These are phyloP conservation scores for Napeogenes sylphis DNA, from an alignment of 2,888 invertebrate species.

Conservation along the genomic window DNA sequence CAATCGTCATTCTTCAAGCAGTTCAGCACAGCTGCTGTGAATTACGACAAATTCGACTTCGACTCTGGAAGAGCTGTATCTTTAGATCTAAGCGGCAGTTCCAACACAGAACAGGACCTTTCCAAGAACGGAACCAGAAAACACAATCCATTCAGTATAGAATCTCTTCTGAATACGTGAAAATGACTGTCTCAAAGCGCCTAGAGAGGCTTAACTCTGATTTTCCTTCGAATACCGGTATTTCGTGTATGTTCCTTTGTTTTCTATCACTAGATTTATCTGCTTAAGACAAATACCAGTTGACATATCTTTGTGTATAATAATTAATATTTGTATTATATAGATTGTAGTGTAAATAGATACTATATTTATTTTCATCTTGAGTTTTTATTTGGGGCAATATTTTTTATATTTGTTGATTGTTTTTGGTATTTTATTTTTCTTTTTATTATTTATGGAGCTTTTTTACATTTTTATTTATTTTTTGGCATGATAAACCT, in stretches of 20 bases:
- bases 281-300: conserved; percentile 68
- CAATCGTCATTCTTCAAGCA: conserved; percentile 70
- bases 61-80: conserved; percentile 72
- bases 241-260: conserved; percentile 61
- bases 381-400: conserved; percentile 57
- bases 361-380: conserved; percentile 40
- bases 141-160: conserved; percentile 93
- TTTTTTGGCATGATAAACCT: too few species aligned
- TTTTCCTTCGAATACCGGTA: conserved; percentile 37
- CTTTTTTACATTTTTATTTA: background rate
- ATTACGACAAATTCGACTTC: conserved; percentile 72
- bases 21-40: conserved; percentile 57
- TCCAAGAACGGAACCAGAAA: conserved; percentile 78
- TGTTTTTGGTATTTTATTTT: conserved; percentile 57
- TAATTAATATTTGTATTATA: conserved; percentile 71
- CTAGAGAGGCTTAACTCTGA: conserved; percentile 55
- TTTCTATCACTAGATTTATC: conserved; percentile 59
- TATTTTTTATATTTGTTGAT: conserved; percentile 61
- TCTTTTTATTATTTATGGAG: conserved; percentile 45
- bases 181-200: conserved; percentile 56
- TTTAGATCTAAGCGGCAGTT: conserved; percentile 69
- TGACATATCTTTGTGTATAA: conserved; percentile 75
- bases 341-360: conserved; percentile 68
- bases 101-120: conserved; percentile 66
- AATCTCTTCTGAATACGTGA: conserved; percentile 87